A percentile compares a stretch with the other conserved stretches of the same genome.
Conservation (phyloP, 2,888 invertebrate genomes). For the Elegia similella region DNA sequence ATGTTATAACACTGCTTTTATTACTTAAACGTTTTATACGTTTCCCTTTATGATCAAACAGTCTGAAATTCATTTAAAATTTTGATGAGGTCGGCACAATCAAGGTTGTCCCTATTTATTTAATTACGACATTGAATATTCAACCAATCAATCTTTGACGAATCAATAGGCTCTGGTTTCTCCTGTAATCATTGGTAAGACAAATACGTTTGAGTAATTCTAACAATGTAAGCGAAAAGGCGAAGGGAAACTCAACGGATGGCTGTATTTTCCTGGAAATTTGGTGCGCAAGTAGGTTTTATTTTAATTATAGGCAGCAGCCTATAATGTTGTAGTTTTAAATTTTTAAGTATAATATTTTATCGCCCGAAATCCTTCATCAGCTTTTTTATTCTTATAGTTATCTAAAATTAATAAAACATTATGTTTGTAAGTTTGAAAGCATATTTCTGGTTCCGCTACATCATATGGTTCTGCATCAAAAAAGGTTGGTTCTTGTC, state of each 20-base stretch:
- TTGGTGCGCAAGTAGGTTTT: too few relatives aligned
- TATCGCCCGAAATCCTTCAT: too few relatives aligned
- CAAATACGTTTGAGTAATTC: not conserved
- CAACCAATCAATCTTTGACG: conserved; percentile 10
- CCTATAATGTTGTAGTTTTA: too few relatives aligned
- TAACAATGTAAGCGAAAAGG: not conserved
- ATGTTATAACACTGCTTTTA: not conserved
- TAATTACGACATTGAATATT: conserved; percentile 13
- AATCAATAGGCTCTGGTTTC: conserved; percentile 11
- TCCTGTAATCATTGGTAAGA: conserved; percentile 5
- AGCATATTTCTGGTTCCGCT: too few relatives aligned
- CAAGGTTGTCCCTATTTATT: conserved; percentile 10
- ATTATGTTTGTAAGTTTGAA: too few relatives aligned
- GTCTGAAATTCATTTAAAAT: conserved; percentile 1
- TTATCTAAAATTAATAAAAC: too few relatives aligned
- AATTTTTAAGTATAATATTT: too few relatives aligned
- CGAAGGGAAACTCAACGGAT: not conserved
- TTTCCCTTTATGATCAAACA: not conserved
- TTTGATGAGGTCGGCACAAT: conserved; percentile 7
- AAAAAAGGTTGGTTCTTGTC: too few relatives aligned
- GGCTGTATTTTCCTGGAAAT: not conserved
- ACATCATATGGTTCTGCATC: too few relatives aligned
- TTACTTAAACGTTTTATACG: not conserved
- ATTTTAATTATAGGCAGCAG: too few relatives aligned
- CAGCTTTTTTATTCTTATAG: too few relatives aligned